Base-by-base conservation (phyloP, 2,888 invertebrate species). In the Tachystola acroxantha region DNA sequence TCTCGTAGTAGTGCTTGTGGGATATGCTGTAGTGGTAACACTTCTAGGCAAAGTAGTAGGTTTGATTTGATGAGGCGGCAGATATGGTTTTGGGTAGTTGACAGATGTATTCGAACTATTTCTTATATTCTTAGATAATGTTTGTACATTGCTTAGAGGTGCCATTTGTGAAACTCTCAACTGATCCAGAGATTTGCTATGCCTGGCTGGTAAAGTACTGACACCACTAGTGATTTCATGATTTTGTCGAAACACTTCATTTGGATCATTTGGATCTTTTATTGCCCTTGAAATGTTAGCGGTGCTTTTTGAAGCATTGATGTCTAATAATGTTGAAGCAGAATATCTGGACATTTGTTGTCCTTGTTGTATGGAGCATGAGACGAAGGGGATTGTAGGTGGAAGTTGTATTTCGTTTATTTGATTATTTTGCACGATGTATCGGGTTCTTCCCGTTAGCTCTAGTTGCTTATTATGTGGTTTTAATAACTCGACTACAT, bases 141-240 rank as follows among this genome's bases (percentile, higher is more conserved):
- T 69, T 59, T 77, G 73, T 36, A 71, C 54, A 40, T 63, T 66
- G 46, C 62, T 78, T 7, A 74, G 50, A 9, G 80, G 74, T 19
- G 70, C 57, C 64, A 80, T 70, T 63, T 86, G 78, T 28, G 88
- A 85, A 6, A 91, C 85, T 51, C 92, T 90, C 31, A 95, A 72
- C 53, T 95, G 94, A 70, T 95, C 95, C 46, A 95, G 72, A 1
- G 94, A 94, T 66, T 94, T 94, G 68, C 94, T 94, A 60, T 95
- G 95, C 37, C 94, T 86, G 0, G 93, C 91, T 1, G 92, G 92
- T 29, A 92, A 63, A 0, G 89, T 89, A 28, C 84, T 89, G 7
- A 87, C 81, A 20, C 87, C 88, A 43, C 80, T 84, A 7, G 71
- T 74, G 25, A 84, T 74, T 67, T 78, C 77, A 52, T 75, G 78